Percentiles rank a stretch among this genome's conserved stretches.
Conservation (phyloP, 2,888 invertebrate genomes). For the Meghimatium bilineatum region DNA sequence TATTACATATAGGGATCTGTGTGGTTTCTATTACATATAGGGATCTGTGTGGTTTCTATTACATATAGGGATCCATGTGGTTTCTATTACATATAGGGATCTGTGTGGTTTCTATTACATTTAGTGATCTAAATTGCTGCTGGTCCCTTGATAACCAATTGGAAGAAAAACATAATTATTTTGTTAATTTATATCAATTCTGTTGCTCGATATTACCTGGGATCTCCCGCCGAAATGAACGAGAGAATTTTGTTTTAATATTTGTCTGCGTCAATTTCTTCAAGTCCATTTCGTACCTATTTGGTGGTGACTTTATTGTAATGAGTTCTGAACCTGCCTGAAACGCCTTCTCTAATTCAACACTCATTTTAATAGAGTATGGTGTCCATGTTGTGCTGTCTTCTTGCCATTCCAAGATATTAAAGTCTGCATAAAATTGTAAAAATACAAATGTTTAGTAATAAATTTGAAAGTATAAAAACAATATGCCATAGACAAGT, state of each 20-base stretch:
- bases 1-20: too few species aligned
- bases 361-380: conserved; percentile 56
- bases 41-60: too few species aligned
- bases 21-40: too few species aligned
- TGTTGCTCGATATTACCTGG: conserved; percentile 58
- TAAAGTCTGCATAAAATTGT: conserved; percentile 61
- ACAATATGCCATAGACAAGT: not conserved
- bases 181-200: not conserved
- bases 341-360: conserved; percentile 62
- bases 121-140: too few species aligned
- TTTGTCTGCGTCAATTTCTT: conserved; percentile 68
- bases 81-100: too few species aligned
- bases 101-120: too few species aligned
- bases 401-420: conserved; percentile 73
- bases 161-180: too few species aligned
- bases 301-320: conserved; percentile 53
- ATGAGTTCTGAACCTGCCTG: conserved; percentile 46
- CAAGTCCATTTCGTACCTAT: conserved; percentile 65
- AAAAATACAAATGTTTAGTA: not conserved
- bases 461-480: too few species aligned
- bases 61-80: too few species aligned
- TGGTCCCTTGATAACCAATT: too few species aligned
- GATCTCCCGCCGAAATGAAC: conserved; percentile 61
- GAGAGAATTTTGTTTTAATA: conserved; percentile 61
- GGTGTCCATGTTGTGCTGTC: conserved; percentile 66